These are phyloP conservation scores for Phalacrocorax pelagicus DNA, from an alignment of 2,113 vertebrate species.

Conservation along the genomic window DNA sequence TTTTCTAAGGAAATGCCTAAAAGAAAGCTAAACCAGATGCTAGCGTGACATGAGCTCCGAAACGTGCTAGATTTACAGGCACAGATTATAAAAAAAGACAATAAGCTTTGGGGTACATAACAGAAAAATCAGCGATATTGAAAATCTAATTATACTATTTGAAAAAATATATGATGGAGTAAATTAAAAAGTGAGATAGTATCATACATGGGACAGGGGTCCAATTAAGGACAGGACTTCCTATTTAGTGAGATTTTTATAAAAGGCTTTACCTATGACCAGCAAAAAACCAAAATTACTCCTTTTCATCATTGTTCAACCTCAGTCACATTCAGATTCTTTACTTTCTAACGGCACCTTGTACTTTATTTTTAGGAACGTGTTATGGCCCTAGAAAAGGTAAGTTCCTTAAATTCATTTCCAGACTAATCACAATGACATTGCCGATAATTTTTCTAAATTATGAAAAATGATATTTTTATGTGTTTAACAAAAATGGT, in stretches of 20 bases:
- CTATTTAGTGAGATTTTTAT: background rate
- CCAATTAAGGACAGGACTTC: background rate
- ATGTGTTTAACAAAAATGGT: no score
- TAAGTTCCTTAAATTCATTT: constrained; percentile 69
- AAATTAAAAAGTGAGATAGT: background rate
- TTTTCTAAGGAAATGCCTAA: constrained; percentile 22
- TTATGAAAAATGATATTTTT: background rate
- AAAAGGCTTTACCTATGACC: background rate
- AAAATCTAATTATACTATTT: background rate
- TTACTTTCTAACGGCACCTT: constrained; percentile 54
- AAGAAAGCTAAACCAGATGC: background rate
- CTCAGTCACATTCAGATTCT: background rate
- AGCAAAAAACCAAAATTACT: background rate
- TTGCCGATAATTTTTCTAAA: background rate
- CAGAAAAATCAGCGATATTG: background rate
- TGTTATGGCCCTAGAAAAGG: constrained; percentile 74
- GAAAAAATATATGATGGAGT: background rate
- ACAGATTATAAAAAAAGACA: background rate
- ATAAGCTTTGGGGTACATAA: background rate
- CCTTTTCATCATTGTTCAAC: background rate
- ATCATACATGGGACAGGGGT: background rate
- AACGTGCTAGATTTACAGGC: background rate
- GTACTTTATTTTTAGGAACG: constrained; percentile 77
- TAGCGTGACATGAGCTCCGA: background rate
- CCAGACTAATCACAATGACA: background rate